Evolutionary conservation across 2,888 invertebrate species (phyloP).

Genomic region (Luffia ferchaultella): DNA sequence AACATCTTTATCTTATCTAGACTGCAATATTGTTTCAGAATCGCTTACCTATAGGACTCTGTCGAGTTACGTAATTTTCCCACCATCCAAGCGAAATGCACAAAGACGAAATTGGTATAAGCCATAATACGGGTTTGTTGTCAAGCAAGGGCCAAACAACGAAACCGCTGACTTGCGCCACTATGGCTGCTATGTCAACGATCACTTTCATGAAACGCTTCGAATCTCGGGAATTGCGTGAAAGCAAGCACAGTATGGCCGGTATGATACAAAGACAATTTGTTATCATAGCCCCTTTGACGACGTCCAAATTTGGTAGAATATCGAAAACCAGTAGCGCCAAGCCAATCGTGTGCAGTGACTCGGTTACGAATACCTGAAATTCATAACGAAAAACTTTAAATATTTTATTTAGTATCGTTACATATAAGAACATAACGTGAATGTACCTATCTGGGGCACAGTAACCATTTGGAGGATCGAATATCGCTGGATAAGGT

Average conservation of each 20-base stretch:
- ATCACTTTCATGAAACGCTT: constrained; percentile 80
- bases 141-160: constrained; percentile 91
- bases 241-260: constrained; percentile 77
- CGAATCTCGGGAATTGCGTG: constrained; percentile 83
- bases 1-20: too few species aligned
- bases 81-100: constrained; percentile 96
- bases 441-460: too few species aligned
- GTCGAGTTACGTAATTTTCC: constrained; percentile 94
- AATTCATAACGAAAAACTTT: constrained; percentile 23
- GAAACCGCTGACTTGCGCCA: constrained; percentile 90
- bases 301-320: constrained; percentile 91
- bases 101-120: constrained; percentile 85
- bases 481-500: too few species aligned
- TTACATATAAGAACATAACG: too few species aligned
- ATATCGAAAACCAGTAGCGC: constrained; percentile 88
- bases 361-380: constrained; percentile 84
- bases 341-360: constrained; percentile 87
- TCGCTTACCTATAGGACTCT: constrained; percentile 79
- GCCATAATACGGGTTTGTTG: constrained; percentile 78
- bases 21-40: neutral
- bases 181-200: constrained; percentile 85
- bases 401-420: neutral
- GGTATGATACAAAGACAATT: constrained; percentile 95
- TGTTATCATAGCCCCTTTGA: constrained; percentile 95
- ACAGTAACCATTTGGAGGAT: too few species aligned